Evolutionary conservation across 1,140 invertebrate species (phyloP).

Genomic region (Cylas formicarius): DNA sequence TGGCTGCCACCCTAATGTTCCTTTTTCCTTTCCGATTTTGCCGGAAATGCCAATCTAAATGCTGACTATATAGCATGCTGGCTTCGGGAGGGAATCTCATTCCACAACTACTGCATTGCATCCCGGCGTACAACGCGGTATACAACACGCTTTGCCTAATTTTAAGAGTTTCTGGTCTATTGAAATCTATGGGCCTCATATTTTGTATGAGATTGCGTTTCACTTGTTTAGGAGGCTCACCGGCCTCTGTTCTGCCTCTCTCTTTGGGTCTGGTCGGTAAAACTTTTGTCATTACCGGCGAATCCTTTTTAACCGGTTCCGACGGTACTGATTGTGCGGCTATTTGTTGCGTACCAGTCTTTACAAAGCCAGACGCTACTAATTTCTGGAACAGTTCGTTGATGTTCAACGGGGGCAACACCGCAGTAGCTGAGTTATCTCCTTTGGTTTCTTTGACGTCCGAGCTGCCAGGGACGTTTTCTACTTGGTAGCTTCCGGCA

Average conservation of each 20-base stretch:
- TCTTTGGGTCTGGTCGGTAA: too few relatives aligned
- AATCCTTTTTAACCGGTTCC: slow-evolving; percentile 56
- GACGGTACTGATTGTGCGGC: too few relatives aligned
- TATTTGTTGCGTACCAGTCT: slow-evolving; percentile 31
- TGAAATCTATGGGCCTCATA: slow-evolving; percentile 56
- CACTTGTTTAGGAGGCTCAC: slow-evolving; percentile 13
- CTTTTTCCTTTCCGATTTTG: slow-evolving; percentile 85
- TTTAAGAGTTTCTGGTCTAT: slow-evolving; percentile 67
- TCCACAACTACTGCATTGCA: slow-evolving; percentile 93
- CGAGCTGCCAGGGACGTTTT: slow-evolving; percentile 35
- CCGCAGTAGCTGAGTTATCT: slow-evolving; percentile 25
- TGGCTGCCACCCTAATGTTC: slow-evolving; percentile 72
- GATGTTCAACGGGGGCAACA: slow-evolving; percentile 49
- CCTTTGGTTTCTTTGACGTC: slow-evolving; percentile 33
- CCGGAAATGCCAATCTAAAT: slow-evolving; percentile 96
- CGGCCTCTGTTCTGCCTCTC: background rate
- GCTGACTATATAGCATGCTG: slow-evolving; percentile 82
- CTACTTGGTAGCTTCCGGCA: slow-evolving; percentile 47
- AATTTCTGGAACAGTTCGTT: slow-evolving; percentile 77
- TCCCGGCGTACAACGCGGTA: slow-evolving; percentile 68
- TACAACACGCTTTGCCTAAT: slow-evolving; percentile 63
- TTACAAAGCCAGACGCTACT: slow-evolving; percentile 76
- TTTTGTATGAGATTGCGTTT: slow-evolving; percentile 27
- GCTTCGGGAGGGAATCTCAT: slow-evolving; percentile 81
- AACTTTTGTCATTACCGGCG: too few relatives aligned